Evolutionary conservation across 2,797 vertebrate genomes (phyloP).

Genomic region (Sebastes itinus): DNA sequence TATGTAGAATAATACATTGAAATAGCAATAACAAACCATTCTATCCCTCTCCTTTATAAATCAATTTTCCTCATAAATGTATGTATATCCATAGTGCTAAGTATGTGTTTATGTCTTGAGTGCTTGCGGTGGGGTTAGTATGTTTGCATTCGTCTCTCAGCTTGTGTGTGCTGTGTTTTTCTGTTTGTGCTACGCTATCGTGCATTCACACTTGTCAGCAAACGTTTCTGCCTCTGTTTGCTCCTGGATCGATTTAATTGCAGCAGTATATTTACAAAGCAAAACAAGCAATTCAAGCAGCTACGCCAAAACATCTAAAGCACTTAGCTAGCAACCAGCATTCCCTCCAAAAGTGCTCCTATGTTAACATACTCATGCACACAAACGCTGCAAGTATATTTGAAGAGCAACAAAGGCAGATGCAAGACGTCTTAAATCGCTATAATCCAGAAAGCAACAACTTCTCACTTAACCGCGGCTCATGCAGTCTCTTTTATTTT

Average conservation of each 20-base stretch:
- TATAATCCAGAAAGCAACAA: background rate
- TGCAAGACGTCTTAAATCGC: background rate
- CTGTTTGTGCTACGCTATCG: slow-evolving; percentile 14
- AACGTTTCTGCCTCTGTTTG: slow-evolving; percentile 12
- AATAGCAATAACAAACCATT: background rate
- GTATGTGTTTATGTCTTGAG: slow-evolving; percentile 22
- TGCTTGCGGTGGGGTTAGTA: slow-evolving; percentile 38
- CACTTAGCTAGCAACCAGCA: background rate
- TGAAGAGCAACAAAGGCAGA: background rate
- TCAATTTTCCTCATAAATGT: background rate
- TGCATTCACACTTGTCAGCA: slow-evolving; percentile 6
- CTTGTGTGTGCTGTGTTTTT: slow-evolving; percentile 11
- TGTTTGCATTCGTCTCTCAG: slow-evolving; percentile 45
- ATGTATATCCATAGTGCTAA: background rate
- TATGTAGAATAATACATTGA: background rate
- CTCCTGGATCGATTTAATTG: slow-evolving; percentile 46
- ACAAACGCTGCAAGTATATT: background rate
- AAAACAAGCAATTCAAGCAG: slow-evolving; percentile 33
- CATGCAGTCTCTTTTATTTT: slow-evolving; percentile 6
- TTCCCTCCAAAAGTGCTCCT: background rate
- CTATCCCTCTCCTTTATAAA: background rate
- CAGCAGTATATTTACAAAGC: slow-evolving; percentile 42
- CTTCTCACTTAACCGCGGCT: background rate
- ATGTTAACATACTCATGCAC: background rate
- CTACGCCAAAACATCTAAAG: slow-evolving; percentile 15